Evolutionary conservation across 2,797 vertebrate species (phyloP).

Genomic region (Ctenopoma multispine): DNA sequence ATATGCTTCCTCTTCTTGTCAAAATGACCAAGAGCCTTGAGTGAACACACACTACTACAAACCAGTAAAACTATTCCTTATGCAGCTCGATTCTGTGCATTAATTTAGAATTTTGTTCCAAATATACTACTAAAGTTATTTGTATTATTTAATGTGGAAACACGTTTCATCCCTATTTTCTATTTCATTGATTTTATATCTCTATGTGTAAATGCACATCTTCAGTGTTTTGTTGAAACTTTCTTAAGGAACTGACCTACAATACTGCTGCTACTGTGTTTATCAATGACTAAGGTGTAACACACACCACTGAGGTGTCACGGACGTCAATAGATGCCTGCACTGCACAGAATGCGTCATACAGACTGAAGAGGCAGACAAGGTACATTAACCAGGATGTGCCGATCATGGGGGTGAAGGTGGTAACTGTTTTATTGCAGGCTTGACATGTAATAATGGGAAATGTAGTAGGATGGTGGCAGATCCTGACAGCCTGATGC

Average conservation of each 20-base stretch:
- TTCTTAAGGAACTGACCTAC: background rate
- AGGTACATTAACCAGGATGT: background rate
- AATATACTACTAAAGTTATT: too few species aligned
- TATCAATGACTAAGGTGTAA: background rate
- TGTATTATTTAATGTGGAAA: too few species aligned
- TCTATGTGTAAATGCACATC: too few species aligned
- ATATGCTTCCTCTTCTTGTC: constrained; percentile 3
- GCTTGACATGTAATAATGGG: background rate
- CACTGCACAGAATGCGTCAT: background rate
- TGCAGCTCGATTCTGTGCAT: too few species aligned
- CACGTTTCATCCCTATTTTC: too few species aligned
- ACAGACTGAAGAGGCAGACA: background rate
- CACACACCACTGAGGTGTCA: background rate
- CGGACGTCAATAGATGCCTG: background rate
- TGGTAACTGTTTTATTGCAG: background rate
- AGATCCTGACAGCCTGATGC: constrained; percentile 5
- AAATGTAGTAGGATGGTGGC: background rate
- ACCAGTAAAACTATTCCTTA: too few species aligned
- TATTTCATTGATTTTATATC: too few species aligned
- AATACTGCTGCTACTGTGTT: background rate
- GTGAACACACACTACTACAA: too few species aligned
- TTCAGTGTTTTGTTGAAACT: background rate
- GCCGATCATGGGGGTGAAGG: constrained; percentile 2
- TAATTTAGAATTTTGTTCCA: too few species aligned
- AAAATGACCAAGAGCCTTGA: background rate